Percentiles rank a stretch among this genome's conserved stretches.
Conservation (phyloP, 2,113 vertebrate species). For the Stegostoma tigrinum region DNA sequence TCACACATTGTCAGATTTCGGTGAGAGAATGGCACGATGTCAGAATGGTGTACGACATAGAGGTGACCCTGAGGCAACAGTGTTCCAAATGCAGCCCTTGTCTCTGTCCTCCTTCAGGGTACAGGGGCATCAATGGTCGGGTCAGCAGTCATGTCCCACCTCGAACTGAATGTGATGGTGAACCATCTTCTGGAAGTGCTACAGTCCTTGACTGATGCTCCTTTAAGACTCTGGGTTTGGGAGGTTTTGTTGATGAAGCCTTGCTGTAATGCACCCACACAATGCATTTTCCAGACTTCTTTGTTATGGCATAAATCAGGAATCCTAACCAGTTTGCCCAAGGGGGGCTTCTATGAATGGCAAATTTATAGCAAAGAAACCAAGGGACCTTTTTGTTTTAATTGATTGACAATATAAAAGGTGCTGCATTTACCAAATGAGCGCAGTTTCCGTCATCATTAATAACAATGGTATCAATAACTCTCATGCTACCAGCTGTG, state of each 20-base stretch:
- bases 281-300: background rate
- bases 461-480: background rate
- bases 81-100: too few species aligned
- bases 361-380: background rate
- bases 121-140: too few species aligned
- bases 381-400: background rate
- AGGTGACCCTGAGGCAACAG: too few species aligned
- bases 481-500: background rate
- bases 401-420: background rate
- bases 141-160: too few species aligned
- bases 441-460: background rate
- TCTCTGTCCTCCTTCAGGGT: too few species aligned
- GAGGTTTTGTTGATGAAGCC: background rate
- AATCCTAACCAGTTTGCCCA: background rate
- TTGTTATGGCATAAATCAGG: background rate
- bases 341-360: background rate
- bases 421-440: background rate
- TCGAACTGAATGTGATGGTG: too few species aligned
- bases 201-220: too few species aligned
- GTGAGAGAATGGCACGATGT: background rate
- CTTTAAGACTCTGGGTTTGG: background rate
- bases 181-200: too few species aligned
- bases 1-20: background rate
- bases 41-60: background rate
- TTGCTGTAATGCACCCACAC: background rate